phyloP scores from a whole-genome alignment of 1,140 invertebrate genomes.

The Megalonaias nervosa region DNA sequence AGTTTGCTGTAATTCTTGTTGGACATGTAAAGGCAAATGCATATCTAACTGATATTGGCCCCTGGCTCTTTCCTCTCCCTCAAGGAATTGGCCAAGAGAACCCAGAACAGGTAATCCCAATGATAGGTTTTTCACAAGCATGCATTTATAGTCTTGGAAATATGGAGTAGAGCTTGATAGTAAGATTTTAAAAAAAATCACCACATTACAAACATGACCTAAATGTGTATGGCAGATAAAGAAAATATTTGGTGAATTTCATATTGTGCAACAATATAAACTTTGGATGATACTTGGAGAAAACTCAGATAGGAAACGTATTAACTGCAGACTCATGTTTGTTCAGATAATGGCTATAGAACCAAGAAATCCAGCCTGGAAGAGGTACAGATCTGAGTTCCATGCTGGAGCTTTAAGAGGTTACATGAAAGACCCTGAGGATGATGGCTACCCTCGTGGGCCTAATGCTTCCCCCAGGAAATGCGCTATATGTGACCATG shows the following conservation, averaged over 20 bases:
- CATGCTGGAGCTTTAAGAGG: constrained; percentile 68
- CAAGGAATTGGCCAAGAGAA: too few species aligned
- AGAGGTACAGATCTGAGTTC: constrained; percentile 59
- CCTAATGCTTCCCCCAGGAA: constrained; percentile 52
- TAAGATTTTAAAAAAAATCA: too few species aligned
- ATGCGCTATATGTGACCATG: constrained; percentile 56
- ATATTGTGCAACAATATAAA: neutral
- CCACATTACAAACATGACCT: too few species aligned
- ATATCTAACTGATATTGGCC: too few species aligned
- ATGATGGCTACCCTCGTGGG: constrained; percentile 63
- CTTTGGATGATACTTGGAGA: neutral
- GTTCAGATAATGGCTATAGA: constrained; percentile 70
- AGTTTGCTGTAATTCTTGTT: too few species aligned
- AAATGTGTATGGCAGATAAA: too few species aligned
- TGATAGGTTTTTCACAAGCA: too few species aligned
- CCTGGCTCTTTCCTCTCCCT: too few species aligned
- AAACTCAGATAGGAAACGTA: neutral
- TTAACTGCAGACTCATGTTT: constrained; percentile 8
- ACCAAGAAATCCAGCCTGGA: constrained; percentile 62
- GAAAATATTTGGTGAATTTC: neutral
- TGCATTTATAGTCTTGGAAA: too few species aligned
- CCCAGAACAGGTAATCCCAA: too few species aligned
- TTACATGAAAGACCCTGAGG: constrained; percentile 63
- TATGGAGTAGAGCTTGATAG: too few species aligned
- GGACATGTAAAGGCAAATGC: too few species aligned